Percentiles rank a stretch among this genome's conserved stretches.
Evolutionary conservation across 2,113 vertebrate genomes (phyloP).

Genomic region (Meles meles): DNA sequence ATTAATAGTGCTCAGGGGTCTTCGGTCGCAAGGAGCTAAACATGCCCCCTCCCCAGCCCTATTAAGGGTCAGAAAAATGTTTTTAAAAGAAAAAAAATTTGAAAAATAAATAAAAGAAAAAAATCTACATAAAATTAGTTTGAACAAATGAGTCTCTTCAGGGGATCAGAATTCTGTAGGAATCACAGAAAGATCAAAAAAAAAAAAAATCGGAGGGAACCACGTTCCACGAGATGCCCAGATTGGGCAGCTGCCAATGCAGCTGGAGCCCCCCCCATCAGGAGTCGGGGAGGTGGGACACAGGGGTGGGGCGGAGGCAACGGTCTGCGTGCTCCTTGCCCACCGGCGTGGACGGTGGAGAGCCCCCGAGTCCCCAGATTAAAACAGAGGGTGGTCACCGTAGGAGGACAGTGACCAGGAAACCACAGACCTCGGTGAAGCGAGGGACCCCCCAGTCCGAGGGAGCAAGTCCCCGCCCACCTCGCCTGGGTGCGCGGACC

Average conservation of each 20-base stretch:
- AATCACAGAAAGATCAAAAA: background rate
- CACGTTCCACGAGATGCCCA: fast-evolving
- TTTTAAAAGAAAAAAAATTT: background rate
- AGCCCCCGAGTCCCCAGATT: background rate
- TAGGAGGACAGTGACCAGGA: background rate
- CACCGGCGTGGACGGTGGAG: fast-evolving
- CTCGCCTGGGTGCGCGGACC: fast-evolving
- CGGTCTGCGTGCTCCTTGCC: fast-evolving
- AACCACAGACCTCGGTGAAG: fast-evolving
- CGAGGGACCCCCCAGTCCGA: fast-evolving
- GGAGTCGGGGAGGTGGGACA: fast-evolving
- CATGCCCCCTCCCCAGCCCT: fast-evolving
- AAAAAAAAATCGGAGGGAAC: background rate
- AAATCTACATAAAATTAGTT: background rate
- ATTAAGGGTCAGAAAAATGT: background rate
- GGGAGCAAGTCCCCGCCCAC: fast-evolving
- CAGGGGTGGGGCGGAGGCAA: fast-evolving
- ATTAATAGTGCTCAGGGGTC: fast-evolving
- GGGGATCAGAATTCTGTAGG: background rate
- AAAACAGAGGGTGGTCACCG: fast-evolving
- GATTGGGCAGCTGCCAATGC: fast-evolving
- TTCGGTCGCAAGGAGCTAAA: fast-evolving
- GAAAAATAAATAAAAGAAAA: no score
- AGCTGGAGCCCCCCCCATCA: fast-evolving
- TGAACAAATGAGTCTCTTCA: background rate